Percentiles rank a stretch among this genome's conserved stretches.
These are phyloP conservation scores for Anolis apletophallus DNA, from an alignment of 2,797 vertebrate species.

Conservation along the genomic window DNA sequence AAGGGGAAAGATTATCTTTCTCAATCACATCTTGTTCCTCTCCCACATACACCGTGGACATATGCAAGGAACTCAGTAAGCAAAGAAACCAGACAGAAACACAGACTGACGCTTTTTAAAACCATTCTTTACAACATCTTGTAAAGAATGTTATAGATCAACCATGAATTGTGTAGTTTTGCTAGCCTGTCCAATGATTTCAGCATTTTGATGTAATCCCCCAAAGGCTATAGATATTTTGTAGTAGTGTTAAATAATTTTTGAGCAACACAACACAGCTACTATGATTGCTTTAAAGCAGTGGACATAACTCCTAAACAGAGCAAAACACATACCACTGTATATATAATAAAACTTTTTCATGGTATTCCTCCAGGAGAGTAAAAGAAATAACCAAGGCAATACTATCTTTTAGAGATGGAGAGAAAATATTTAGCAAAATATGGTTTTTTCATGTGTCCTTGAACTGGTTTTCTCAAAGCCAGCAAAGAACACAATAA, in stretches of 20 bases:
- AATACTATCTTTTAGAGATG: background rate
- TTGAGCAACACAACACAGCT: background rate
- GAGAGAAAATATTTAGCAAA: background rate
- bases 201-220: no score
- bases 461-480: no score
- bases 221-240: background rate
- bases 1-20: no score
- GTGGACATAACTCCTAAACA: background rate
- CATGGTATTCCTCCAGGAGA: background rate
- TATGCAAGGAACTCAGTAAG: no score
- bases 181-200: background rate
- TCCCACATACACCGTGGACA: no score
- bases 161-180: background rate
- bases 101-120: no score
- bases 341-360: background rate
- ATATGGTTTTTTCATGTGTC: background rate
- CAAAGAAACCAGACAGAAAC: no score
- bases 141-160: no score
- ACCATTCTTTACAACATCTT: no score
- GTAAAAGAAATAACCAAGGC: background rate
- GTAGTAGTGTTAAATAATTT: background rate
- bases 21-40: no score
- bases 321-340: background rate
- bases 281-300: background rate
- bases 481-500: no score